phyloP scores from a whole-genome alignment of 30 jellyfish, hydroid and myxozoan species.

The Turritopsis rubra region DNA sequence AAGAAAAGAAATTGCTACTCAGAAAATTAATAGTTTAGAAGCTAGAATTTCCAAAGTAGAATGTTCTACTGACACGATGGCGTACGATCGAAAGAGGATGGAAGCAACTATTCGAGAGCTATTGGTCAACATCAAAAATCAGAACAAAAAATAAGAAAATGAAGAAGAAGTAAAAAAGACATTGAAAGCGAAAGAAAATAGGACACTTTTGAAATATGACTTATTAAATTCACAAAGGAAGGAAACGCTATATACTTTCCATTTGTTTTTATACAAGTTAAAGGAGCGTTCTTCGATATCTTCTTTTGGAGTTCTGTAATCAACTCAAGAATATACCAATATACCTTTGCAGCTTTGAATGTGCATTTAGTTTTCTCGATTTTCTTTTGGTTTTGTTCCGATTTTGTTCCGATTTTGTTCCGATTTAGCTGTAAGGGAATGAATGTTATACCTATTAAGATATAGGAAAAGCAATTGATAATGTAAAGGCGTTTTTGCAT shows the following conservation, averaged over 20 bases:
- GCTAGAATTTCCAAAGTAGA: slow-evolving; percentile 21
- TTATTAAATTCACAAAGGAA: too few species aligned
- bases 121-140: slow-evolving; percentile 7
- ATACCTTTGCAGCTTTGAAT: neutral
- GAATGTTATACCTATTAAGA: too few species aligned
- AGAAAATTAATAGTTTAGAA: slow-evolving; percentile 27
- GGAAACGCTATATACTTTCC: too few species aligned
- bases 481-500: neutral
- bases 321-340: neutral
- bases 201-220: too few species aligned
- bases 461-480: neutral
- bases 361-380: neutral
- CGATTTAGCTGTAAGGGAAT: neutral
- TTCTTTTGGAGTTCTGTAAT: neutral
- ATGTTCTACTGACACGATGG: slow-evolving; percentile 10
- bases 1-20: slow-evolving; percentile 23
- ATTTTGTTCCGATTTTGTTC: neutral
- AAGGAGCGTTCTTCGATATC: neutral
- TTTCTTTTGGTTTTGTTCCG: neutral
- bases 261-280: too few species aligned
- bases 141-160: neutral
- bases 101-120: slow-evolving; percentile 34
- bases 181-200: neutral
- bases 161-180: neutral
- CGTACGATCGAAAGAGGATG: slow-evolving; percentile 28